Conservation (phyloP, 2,797 vertebrate genomes). For the Eremophila alpestris region DNA sequence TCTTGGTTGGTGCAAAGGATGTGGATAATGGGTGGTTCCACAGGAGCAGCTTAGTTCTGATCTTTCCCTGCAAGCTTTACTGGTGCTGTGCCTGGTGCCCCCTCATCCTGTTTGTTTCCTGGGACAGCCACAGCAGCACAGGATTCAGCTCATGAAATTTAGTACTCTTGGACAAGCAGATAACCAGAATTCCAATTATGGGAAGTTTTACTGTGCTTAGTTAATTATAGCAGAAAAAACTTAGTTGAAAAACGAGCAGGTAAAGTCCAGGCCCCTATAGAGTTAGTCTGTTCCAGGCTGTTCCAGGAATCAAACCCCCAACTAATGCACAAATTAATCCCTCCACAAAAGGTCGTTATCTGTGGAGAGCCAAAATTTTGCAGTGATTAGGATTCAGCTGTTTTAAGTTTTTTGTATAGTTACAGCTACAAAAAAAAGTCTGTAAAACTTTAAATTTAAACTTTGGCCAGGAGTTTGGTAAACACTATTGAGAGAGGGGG, state of each 20-base stretch:
- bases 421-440: background rate
- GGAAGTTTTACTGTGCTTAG: background rate
- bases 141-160: background rate
- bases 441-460: background rate
- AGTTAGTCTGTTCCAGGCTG: background rate
- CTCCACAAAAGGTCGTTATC: background rate
- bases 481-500: rapidly evolving
- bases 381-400: background rate
- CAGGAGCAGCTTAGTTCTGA: background rate
- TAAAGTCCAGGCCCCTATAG: background rate
- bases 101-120: background rate
- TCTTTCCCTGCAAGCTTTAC: background rate
- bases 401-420: background rate
- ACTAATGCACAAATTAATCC: rapidly evolving
- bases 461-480: background rate
- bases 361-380: background rate
- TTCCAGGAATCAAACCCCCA: background rate
- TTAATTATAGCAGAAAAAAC: background rate
- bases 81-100: too few species aligned
- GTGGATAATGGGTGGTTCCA: background rate
- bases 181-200: background rate
- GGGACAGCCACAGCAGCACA: background rate
- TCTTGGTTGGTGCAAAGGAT: background rate
- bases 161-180: background rate
- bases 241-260: rapidly evolving